These are phyloP conservation scores for Adelognathus sp. DNA, from an alignment of 2,888 invertebrate genomes.

Conservation along the genomic window DNA sequence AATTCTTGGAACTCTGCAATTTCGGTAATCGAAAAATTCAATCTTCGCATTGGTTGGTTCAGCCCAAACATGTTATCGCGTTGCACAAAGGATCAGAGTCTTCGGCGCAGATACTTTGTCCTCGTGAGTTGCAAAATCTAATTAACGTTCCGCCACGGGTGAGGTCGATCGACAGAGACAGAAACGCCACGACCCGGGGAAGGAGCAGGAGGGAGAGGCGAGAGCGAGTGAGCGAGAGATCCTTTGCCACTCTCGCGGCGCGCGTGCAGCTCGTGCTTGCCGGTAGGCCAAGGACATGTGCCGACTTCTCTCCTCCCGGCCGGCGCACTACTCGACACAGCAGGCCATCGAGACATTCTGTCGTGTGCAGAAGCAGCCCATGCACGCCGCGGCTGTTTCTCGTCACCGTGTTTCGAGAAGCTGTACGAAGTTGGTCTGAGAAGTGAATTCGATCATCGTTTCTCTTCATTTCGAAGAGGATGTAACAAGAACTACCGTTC, in stretches of 20 bases:
- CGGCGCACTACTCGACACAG: not conserved
- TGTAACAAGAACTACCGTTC: not conserved
- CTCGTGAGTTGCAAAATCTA: conserved; percentile 25
- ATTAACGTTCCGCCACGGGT: conserved; percentile 24
- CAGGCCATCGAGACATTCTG: conserved; percentile 25
- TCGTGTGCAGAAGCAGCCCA: not conserved
- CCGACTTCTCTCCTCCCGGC: conserved; percentile 45
- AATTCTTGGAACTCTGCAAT: too few species aligned
- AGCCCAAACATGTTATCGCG: not conserved
- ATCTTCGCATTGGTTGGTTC: not conserved
- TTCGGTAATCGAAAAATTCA: too few species aligned
- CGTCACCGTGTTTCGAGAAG: not conserved
- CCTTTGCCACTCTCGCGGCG: conserved; percentile 20
- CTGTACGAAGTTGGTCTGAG: not conserved
- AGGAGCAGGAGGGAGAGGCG: not conserved
- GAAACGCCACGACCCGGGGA: too few species aligned
- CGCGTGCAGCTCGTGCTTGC: conserved; percentile 51
- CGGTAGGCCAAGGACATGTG: conserved; percentile 61
- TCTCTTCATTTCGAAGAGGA: not conserved
- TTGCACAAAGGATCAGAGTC: not conserved
- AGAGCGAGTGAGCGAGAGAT: conserved; percentile 9
- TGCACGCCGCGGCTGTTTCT: not conserved
- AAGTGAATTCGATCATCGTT: not conserved
- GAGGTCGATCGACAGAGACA: conserved; percentile 3
- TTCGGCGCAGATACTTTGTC: not conserved